These are phyloP conservation scores for Oceanodroma tethys DNA, from an alignment of 2,113 vertebrate species.

Conservation along the genomic window DNA sequence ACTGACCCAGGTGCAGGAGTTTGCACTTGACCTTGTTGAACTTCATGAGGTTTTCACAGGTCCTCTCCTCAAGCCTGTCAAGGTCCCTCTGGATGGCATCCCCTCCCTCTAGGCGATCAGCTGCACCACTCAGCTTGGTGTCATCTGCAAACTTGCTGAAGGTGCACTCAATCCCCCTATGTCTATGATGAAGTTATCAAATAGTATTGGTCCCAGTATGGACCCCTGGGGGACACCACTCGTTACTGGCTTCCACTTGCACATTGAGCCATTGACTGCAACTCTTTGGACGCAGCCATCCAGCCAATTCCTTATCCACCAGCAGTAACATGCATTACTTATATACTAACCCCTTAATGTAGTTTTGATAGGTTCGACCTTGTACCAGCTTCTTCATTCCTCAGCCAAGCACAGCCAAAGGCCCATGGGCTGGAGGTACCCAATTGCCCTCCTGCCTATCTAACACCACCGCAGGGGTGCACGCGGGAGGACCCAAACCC, in stretches of 20 bases:
- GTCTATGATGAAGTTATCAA: background rate
- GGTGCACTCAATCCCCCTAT: background rate
- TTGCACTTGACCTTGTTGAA: background rate
- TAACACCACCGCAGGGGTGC: background rate
- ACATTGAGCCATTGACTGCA: background rate
- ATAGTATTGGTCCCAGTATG: background rate
- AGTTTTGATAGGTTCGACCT: background rate
- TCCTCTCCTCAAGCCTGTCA: too few species aligned
- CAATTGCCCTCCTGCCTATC: too few species aligned
- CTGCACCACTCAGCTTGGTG: background rate
- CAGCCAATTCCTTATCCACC: background rate
- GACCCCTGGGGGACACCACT: background rate
- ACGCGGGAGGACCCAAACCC: too few species aligned
- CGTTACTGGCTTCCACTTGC: background rate
- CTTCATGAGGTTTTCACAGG: too few species aligned
- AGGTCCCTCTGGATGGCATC: too few species aligned
- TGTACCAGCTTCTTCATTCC: background rate
- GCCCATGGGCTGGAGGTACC: background rate
- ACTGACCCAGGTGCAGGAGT: background rate
- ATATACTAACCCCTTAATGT: background rate
- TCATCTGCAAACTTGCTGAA: background rate
- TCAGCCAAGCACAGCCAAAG: background rate
- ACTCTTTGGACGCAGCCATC: background rate
- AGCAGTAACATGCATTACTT: background rate
- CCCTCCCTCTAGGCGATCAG: background rate